These are phyloP conservation scores for Eunapius fragilis DNA, from an alignment of 37 sponge, comb jelly and placozoan species.

Conservation along the genomic window DNA sequence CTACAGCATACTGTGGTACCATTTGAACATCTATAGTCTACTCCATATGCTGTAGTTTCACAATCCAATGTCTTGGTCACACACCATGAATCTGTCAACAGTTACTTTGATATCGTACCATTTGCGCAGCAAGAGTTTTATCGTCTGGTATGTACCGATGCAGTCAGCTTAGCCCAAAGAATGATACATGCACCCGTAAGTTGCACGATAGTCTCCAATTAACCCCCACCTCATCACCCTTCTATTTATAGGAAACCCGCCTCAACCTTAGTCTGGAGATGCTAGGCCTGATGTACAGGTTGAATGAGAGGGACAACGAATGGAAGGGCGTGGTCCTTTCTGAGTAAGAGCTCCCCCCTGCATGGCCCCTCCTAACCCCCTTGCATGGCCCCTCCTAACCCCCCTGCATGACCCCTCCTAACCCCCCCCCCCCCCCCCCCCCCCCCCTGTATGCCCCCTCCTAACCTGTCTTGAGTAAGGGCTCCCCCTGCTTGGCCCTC, in stretches of 20 bases:
- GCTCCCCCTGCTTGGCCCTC: too few relatives aligned
- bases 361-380: too few relatives aligned
- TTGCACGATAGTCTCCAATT: background rate
- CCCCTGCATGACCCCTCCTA: too few relatives aligned
- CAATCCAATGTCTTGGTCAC: too few relatives aligned
- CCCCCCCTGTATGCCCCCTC: too few relatives aligned
- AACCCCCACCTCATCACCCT: background rate
- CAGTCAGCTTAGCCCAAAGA: conserved; percentile 39
- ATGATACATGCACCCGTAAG: conserved; percentile 51
- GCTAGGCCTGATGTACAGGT: conserved; percentile 76
- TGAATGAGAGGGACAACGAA: conserved; percentile 71
- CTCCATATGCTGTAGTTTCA: background rate
- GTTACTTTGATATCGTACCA: conserved; percentile 71
- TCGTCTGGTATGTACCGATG: conserved; percentile 60
- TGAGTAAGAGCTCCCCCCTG: conserved; percentile 50
- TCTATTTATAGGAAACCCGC: conserved; percentile 38
- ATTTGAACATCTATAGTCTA: background rate
- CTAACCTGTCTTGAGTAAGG: too few relatives aligned
- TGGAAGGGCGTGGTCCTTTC: conserved; percentile 65
- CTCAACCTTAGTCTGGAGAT: conserved; percentile 53
- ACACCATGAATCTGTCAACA: background rate
- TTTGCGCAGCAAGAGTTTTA: conserved; percentile 77
- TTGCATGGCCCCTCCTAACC: too few relatives aligned
- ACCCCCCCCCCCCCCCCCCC: too few relatives aligned
- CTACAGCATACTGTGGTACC: too few relatives aligned